phyloP scores from a whole-genome alignment of 2,113 vertebrate genomes.

The Falcunculus frontatus region DNA sequence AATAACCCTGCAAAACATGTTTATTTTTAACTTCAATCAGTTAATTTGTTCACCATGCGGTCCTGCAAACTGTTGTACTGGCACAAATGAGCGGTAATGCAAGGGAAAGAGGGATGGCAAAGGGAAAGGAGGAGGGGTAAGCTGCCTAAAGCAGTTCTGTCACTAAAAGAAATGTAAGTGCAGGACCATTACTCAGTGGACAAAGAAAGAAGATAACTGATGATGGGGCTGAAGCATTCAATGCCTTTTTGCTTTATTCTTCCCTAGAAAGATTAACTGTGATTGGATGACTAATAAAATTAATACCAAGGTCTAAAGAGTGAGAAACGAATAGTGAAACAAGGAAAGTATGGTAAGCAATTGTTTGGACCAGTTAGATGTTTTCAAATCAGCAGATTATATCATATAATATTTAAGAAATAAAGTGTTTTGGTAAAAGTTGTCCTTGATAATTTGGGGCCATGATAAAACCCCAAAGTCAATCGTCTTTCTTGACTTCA shows the following conservation, averaged over 20 bases:
- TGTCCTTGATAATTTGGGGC: neutral
- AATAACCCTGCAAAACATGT: conserved; percentile 35
- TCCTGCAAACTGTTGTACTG: conserved; percentile 36
- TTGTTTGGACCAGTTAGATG: neutral
- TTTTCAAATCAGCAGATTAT: neutral
- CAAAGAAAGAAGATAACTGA: neutral
- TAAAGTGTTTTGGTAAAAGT: neutral
- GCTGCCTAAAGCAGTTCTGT: neutral
- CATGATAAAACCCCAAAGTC: neutral
- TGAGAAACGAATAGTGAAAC: neutral
- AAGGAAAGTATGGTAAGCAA: neutral
- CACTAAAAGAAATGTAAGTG: neutral
- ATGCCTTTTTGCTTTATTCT: neutral
- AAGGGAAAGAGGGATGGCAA: neutral
- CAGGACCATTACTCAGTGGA: neutral
- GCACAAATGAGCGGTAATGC: neutral
- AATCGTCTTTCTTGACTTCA: neutral
- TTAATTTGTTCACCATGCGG: conserved; percentile 5
- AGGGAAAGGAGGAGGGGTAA: neutral
- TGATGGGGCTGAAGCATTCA: neutral
- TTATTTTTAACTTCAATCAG: conserved; percentile 43
- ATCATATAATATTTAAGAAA: neutral
- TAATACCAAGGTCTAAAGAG: neutral
- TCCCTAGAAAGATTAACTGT: neutral
- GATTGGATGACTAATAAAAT: neutral